Evolutionary conservation across 2,113 vertebrate species (phyloP).

Genomic region (Todiramphus saurophagus): DNA sequence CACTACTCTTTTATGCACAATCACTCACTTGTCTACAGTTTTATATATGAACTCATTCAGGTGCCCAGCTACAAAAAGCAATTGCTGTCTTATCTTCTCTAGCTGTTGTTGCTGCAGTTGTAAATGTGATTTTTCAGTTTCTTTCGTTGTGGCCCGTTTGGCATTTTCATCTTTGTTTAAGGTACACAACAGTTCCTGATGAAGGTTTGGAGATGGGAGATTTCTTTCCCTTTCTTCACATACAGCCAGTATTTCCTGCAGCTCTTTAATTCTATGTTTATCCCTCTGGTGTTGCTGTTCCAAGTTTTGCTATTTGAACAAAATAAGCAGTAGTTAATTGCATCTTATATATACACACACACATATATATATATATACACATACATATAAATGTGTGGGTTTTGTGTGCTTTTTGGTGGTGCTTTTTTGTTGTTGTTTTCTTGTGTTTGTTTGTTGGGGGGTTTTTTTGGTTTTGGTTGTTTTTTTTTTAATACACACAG

Average conservation of each 20-base stretch:
- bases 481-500: background rate
- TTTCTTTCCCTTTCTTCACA: slow-evolving; percentile 74
- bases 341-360: background rate
- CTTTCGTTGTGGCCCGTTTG: background rate
- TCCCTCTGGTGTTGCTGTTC: slow-evolving; percentile 82
- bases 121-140: background rate
- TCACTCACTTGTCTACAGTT: slow-evolving; percentile 67
- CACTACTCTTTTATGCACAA: background rate
- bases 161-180: background rate
- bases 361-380: background rate
- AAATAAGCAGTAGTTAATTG: background rate
- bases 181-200: background rate
- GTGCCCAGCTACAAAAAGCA: slow-evolving; percentile 62
- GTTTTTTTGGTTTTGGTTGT: background rate
- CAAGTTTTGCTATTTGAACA: slow-evolving; percentile 77
- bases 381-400: background rate
- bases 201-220: slow-evolving; percentile 20
- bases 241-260: slow-evolving; percentile 78
- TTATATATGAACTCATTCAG: slow-evolving; percentile 66
- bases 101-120: slow-evolving; percentile 63
- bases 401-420: too few species aligned
- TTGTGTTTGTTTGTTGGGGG: too few species aligned
- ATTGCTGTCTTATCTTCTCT: slow-evolving; percentile 73
- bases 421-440: background rate
- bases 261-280: slow-evolving; percentile 81